A percentile compares a stretch with the other conserved stretches of the same genome.
Evolutionary conservation across 2,113 vertebrate species (phyloP).

Genomic region (Tenrec ecaudatus): DNA sequence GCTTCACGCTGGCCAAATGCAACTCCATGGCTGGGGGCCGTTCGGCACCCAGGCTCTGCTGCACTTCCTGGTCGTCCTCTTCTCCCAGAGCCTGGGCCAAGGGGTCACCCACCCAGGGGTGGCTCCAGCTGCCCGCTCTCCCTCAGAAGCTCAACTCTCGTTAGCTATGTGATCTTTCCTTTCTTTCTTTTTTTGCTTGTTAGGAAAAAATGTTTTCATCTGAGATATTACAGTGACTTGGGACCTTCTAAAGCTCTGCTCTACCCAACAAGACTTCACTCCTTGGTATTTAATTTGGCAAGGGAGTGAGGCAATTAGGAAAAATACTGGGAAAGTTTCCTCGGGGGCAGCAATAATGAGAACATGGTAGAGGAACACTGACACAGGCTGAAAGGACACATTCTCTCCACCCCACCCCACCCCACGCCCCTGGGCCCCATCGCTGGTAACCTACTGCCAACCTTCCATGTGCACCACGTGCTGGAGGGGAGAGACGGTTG

Average conservation of each 20-base stretch:
- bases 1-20: neutral
- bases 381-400: neutral
- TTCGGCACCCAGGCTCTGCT: too few relatives aligned
- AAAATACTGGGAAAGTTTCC: neutral
- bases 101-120: fast-evolving
- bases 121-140: neutral
- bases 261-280: neutral
- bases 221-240: neutral
- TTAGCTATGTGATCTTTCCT: neutral
- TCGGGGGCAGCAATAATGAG: neutral
- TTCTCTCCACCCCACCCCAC: neutral
- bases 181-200: neutral
- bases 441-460: neutral
- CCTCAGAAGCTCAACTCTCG: neutral
- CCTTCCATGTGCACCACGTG: neutral
- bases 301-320: neutral
- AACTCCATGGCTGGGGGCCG: neutral
- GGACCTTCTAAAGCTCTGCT: neutral
- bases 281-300: neutral
- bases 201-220: neutral
- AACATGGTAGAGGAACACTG: neutral
- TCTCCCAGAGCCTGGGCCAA: neutral
- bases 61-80: neutral
- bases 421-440: neutral
- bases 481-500: neutral